phyloP scores from a whole-genome alignment of 2,797 vertebrate genomes.

The Gambusia yucatana region DNA sequence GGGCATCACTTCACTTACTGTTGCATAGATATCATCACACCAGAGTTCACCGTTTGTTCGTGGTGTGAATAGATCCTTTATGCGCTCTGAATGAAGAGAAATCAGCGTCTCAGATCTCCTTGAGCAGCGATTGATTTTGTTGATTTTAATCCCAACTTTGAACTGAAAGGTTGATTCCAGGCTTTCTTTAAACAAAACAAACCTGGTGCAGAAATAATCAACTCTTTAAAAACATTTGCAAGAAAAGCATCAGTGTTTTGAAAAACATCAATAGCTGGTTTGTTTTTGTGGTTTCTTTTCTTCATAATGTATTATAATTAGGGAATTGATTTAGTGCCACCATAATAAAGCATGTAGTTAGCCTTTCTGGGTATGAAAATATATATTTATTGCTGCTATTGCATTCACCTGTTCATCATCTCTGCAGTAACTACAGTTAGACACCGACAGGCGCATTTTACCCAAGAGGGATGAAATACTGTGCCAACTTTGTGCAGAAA shows the following conservation, averaged over 20 bases:
- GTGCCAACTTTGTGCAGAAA: background rate
- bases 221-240: background rate
- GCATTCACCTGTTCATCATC: background rate
- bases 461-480: constrained; percentile 1
- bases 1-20: constrained; percentile 37
- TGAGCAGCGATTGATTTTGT: constrained; percentile 28
- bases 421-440: background rate
- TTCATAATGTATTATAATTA: background rate
- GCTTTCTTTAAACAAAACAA: background rate
- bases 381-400: background rate
- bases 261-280: background rate
- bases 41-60: constrained; percentile 14
- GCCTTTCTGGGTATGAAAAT: background rate
- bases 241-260: background rate
- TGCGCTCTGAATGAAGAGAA: constrained; percentile 25
- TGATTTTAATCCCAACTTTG: background rate
- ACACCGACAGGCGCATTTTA: background rate
- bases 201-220: background rate
- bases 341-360: background rate
- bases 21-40: constrained; percentile 32
- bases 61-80: constrained; percentile 25
- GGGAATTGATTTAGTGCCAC: background rate
- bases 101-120: constrained; percentile 31
- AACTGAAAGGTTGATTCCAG: background rate
- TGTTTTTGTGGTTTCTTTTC: background rate